Evolutionary conservation across 2,797 vertebrate species (phyloP), one percentile per base, ranked within the genome.

Genomic region (Liasis olivaceus): DNA sequence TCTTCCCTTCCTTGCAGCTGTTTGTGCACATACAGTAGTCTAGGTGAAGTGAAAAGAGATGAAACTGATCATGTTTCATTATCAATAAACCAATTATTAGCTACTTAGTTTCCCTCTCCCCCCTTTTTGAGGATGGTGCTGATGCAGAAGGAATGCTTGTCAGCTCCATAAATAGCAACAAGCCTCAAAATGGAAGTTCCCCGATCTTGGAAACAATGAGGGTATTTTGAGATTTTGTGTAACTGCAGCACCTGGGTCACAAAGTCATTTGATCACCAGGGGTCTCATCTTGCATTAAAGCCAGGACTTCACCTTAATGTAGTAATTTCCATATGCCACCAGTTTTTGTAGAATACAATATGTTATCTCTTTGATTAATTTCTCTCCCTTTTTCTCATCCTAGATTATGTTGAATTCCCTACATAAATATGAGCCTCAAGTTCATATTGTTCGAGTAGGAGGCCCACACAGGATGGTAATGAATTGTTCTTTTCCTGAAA

Each of bases 361-460:
- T 8, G 51, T 47, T 93, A 87, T n/a, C 20, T 84, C 31, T 81
- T 42, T 84, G 26, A 14, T 26, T 77, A 81, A 69, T 95, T 85
- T 95, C 15, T 81, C 56, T 90, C 4, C 69, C 91, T 87, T 93
- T 94, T 77, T 64, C 92, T 95, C 56, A n/a, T 89, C 72, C 91
- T 97, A 99, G 99, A 99, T 99, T 89, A 99, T 99, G 98, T 64
- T 99, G 96, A 99, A 98, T 96, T 99, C 99, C 0, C 98, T 99
- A 88, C 99, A 99, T 92, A 99, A 99, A 86, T 99, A 99, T 0
- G 98, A 99, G 92, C 99, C 99, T 26, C 99, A 99, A 95, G 98
- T 99, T 89, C 98, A 99, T 96, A 99, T 99, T 36, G 98, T 99
- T 24, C 98, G 99, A 0, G 99, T 99, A 0, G 99, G 99, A 47